Percentiles rank a stretch among this genome's conserved stretches.
Evolutionary conservation across 30 jellyfish, hydroid and myxozoan genomes (phyloP).

Genomic region (Haliclystus octoradiatus): DNA sequence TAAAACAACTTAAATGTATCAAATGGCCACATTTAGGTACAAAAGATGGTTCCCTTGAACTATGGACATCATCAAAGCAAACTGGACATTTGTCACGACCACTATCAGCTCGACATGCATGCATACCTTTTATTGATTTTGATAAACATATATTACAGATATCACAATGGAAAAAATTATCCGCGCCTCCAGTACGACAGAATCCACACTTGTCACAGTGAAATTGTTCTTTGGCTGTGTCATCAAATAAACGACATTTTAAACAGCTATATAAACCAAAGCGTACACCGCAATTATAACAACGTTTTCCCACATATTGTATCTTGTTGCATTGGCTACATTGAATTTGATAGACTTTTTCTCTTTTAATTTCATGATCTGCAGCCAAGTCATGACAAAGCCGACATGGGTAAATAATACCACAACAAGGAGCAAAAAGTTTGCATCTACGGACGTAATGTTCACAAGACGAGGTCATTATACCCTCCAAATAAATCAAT

Average conservation of each 20-base stretch:
- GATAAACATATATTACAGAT: conserved; percentile 60
- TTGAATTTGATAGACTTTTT: conserved; percentile 18
- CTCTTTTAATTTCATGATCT: conserved; percentile 63
- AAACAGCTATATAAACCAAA: conserved; percentile 77
- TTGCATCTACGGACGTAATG: conserved; percentile 69
- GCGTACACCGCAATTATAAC: conserved; percentile 53
- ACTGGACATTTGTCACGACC: conserved; percentile 80
- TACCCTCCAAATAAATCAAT: too few species aligned
- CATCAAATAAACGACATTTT: conserved; percentile 75
- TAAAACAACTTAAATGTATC: conserved; percentile 44
- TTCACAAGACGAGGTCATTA: too few species aligned
- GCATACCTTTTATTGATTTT: conserved; percentile 24
- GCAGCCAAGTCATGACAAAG: conserved; percentile 47
- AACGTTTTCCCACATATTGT: conserved; percentile 49
- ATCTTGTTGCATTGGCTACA: conserved; percentile 48
- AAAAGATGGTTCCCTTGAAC: conserved; percentile 28
- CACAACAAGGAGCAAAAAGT: conserved; percentile 66
- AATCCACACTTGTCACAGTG: conserved; percentile 87
- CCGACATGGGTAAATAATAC: conserved; percentile 49
- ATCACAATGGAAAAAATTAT: conserved; percentile 57
- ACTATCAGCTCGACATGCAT: conserved; percentile 61
- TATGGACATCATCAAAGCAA: conserved; percentile 58
- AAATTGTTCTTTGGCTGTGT: conserved; percentile 58
- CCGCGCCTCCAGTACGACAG: conserved; percentile 85
- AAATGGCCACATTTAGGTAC: conserved; percentile 87